Evolutionary conservation across 2,888 invertebrate genomes (phyloP).

Genomic region (Zaprionus bogoriensis): DNA sequence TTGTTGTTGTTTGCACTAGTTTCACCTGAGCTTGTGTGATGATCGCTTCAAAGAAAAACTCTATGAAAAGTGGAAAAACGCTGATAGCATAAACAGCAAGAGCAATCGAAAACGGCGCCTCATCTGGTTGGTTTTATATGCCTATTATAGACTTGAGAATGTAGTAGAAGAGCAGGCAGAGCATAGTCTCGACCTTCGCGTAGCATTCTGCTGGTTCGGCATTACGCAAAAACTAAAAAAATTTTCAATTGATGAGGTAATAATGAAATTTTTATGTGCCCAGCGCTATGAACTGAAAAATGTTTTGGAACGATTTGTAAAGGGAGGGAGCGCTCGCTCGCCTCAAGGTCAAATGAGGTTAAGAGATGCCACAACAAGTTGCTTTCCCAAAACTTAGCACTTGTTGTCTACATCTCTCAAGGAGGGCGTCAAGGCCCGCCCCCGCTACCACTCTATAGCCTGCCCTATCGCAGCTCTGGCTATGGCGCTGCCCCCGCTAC

Average conservation of each 20-base stretch:
- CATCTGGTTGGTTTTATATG: no score
- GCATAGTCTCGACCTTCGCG: constrained; percentile 20
- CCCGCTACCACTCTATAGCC: constrained; percentile 4
- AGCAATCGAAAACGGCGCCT: constrained; percentile 31
- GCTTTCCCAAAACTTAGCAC: constrained; percentile 39
- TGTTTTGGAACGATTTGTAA: constrained; percentile 9
- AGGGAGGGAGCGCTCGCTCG: not conserved
- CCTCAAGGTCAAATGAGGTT: constrained; percentile 48
- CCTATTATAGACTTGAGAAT: no score
- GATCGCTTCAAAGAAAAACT: no score
- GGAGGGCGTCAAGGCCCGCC: constrained; percentile 34
- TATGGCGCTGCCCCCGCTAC: not conserved
- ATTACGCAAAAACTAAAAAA: constrained; percentile 26
- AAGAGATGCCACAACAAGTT: constrained; percentile 40
- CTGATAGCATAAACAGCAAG: constrained; percentile 40
- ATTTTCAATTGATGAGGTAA: constrained; percentile 28
- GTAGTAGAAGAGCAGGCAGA: no score
- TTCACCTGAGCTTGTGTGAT: constrained; percentile 39
- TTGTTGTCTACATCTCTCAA: constrained; percentile 29
- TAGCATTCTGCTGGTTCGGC: constrained; percentile 49
- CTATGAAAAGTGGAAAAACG: not conserved
- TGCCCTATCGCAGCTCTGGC: not conserved
- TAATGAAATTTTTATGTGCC: constrained; percentile 17
- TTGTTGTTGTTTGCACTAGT: constrained; percentile 19
- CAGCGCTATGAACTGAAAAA: constrained; percentile 19